Conservation (phyloP, 2,113 vertebrate species). For the Gopherus flavomarginatus region DNA sequence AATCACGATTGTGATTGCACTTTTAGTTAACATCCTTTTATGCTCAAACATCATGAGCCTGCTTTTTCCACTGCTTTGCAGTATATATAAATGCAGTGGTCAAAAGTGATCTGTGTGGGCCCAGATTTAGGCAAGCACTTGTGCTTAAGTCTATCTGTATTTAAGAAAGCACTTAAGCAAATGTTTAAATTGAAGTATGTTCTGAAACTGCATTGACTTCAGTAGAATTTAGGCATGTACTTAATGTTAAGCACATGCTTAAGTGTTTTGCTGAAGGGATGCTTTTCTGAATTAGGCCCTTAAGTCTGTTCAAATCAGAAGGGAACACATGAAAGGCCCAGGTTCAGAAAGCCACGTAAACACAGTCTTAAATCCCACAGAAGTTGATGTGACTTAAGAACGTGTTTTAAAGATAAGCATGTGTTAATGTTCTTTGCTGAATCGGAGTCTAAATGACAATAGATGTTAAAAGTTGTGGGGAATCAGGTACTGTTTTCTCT, state of each 20-base stretch:
- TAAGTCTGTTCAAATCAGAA: neutral
- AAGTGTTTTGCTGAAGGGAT: neutral
- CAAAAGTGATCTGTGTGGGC: neutral
- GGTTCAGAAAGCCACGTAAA: neutral
- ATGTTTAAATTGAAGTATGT: no score
- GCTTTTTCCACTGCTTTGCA: neutral
- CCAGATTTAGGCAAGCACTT: neutral
- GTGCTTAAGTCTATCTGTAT: neutral
- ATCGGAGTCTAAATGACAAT: neutral
- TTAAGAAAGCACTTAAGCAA: neutral
- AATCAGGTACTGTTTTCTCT: neutral
- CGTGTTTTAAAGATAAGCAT: neutral
- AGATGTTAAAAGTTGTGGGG: neutral
- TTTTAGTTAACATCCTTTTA: neutral
- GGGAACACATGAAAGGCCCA: neutral
- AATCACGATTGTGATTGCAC: neutral
- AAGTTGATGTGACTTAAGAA: neutral
- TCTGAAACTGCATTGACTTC: neutral
- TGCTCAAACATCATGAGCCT: neutral
- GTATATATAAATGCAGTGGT: neutral
- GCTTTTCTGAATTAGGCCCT: neutral
- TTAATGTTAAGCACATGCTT: neutral
- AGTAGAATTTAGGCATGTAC: neutral
- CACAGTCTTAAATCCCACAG: neutral
- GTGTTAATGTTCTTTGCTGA: conserved; percentile 25